A percentile compares a stretch with the other conserved stretches of the same genome.
These are phyloP conservation scores for Aythya baeri DNA, from an alignment of 2,113 vertebrate species.

Conservation along the genomic window DNA sequence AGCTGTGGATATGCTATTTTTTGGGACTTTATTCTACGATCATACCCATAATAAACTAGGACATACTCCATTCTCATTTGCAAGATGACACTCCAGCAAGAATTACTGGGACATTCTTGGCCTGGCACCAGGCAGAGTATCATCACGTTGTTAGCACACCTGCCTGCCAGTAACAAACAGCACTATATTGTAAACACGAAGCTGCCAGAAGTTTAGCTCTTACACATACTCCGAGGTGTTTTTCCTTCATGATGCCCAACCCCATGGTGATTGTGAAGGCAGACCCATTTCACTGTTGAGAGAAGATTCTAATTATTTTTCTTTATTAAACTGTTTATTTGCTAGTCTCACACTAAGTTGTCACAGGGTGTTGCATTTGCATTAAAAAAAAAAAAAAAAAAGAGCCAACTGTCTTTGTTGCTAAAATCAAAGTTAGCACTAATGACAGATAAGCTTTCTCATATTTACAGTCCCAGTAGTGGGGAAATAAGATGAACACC, in stretches of 20 bases:
- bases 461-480: neutral
- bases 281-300: neutral
- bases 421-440: neutral
- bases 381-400: neutral
- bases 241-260: neutral
- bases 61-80: neutral
- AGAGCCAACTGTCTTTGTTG: neutral
- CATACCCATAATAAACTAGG: neutral
- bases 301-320: neutral
- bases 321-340: constrained; percentile 16
- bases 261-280: neutral
- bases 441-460: neutral
- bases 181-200: neutral
- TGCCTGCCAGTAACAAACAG: neutral
- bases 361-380: neutral
- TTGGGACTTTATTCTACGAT: neutral
- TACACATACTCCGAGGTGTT: neutral
- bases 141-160: constrained; percentile 37
- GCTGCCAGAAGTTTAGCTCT: neutral
- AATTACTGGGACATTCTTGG: neutral
- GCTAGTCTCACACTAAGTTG: neutral
- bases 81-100: neutral
- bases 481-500: neutral
- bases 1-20: constrained; percentile 21
- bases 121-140: neutral